A percentile compares a stretch with the other conserved stretches of the same genome.
Evolutionary conservation across 2,797 vertebrate genomes (phyloP).

Genomic region (Todus mexicanus): DNA sequence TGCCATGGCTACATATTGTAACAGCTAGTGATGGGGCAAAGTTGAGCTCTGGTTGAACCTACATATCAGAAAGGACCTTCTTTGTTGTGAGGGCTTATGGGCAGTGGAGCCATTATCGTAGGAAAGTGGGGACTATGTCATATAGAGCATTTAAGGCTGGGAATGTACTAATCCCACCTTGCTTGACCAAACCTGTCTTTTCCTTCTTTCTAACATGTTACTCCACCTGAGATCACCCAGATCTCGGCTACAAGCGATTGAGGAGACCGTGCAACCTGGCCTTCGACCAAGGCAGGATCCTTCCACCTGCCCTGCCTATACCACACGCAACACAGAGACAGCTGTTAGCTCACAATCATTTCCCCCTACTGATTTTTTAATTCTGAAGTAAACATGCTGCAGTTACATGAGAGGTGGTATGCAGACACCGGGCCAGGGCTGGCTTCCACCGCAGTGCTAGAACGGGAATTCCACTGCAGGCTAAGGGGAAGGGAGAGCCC

Average conservation of each 20-base stretch:
- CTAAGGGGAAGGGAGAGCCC: slow-evolving; percentile 53
- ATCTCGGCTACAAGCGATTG: not conserved
- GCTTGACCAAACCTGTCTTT: not conserved
- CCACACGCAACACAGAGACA: not conserved
- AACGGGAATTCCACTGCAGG: slow-evolving; percentile 54
- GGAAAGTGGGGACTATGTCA: not conserved
- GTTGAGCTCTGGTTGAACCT: not conserved
- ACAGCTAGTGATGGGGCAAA: not conserved
- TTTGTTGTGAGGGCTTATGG: not conserved
- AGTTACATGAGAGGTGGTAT: slow-evolving; percentile 22
- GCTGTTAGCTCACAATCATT: not conserved
- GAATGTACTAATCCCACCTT: accelerated
- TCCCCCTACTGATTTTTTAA: not conserved
- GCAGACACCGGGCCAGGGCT: slow-evolving; percentile 11
- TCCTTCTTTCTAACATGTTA: not conserved
- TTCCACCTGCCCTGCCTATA: not conserved
- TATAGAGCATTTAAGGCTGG: not conserved
- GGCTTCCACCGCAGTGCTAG: slow-evolving; percentile 3
- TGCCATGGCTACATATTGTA: not conserved
- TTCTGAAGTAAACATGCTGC: not conserved
- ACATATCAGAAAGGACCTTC: not conserved
- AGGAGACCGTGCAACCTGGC: not conserved
- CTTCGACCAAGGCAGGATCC: not conserved
- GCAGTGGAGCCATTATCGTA: not conserved
- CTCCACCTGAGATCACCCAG: not conserved